Conservation (phyloP, 2,113 vertebrate genomes). For the Catagonus wagneri region DNA sequence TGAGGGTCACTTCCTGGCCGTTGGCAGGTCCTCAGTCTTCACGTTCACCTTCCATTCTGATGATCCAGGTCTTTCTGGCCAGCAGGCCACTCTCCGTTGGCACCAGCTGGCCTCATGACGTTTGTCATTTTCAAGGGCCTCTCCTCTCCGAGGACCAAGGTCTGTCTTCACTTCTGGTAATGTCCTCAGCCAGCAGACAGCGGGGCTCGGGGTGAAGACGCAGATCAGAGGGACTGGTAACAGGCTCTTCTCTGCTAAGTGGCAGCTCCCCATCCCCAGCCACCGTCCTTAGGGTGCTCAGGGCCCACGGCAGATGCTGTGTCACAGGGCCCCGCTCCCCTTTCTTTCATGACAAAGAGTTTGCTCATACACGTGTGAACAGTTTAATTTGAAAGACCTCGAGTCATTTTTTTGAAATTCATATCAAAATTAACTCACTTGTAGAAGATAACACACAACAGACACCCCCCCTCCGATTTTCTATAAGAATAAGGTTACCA, state of each 20-base stretch:
- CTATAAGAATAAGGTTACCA: neutral
- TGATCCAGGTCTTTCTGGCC: too few relatives aligned
- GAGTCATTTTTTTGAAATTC: neutral
- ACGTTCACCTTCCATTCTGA: neutral
- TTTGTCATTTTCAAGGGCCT: neutral
- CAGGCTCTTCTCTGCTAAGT: neutral
- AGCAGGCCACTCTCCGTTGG: neutral
- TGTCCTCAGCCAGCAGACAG: neutral
- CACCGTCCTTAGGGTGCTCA: neutral
- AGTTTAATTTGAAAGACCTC: neutral
- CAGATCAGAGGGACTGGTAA: rapidly evolving
- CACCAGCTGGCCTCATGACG: neutral
- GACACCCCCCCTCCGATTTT: neutral
- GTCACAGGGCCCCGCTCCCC: neutral
- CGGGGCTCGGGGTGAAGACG: neutral
- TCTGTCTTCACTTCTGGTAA: neutral
- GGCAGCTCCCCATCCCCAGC: neutral
- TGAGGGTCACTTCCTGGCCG: neutral
- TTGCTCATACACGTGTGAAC: neutral
- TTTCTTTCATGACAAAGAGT: neutral
- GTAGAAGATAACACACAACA: neutral
- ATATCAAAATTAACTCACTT: neutral
- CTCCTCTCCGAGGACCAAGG: neutral
- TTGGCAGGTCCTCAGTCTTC: neutral
- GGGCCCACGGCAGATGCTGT: neutral